A percentile compares a stretch with the other conserved stretches of the same genome.
These are phyloP conservation scores for Carterocephalus palaemon DNA, from an alignment of 2,888 invertebrate species.

Conservation along the genomic window DNA sequence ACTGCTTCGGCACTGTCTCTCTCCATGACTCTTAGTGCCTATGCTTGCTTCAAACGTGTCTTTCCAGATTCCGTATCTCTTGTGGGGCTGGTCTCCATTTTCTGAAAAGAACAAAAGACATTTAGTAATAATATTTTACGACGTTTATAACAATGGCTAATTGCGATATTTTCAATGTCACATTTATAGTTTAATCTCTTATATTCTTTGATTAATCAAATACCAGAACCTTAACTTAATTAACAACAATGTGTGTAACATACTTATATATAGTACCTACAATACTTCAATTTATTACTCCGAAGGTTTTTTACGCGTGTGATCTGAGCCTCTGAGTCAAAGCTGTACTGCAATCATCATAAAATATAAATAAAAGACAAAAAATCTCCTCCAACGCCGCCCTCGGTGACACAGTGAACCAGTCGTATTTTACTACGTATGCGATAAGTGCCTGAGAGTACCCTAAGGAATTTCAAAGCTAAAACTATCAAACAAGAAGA, in stretches of 20 bases:
- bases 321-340: too few species aligned
- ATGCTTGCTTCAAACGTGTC: neutral
- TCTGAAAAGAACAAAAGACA: constrained; percentile 1
- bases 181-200: too few species aligned
- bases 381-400: neutral
- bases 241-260: too few species aligned
- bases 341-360: constrained; percentile 9
- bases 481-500: constrained; percentile 13
- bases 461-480: constrained; percentile 8
- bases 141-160: too few species aligned
- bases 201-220: too few species aligned
- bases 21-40: constrained; percentile 25
- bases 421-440: constrained; percentile 9
- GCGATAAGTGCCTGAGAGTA: constrained; percentile 9
- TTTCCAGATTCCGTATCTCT: neutral
- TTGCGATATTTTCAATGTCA: too few species aligned
- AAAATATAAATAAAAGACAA: constrained; percentile 14
- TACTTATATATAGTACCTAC: too few species aligned
- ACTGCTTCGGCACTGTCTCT: constrained; percentile 37
- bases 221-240: too few species aligned
- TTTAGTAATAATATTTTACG: too few species aligned
- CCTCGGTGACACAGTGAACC: constrained; percentile 4
- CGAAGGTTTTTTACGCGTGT: neutral
- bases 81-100: constrained; percentile 1
- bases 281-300: constrained; percentile 5